These are phyloP conservation scores for Lacerta bilineata DNA, from an alignment of 2,797 vertebrate species.

Conservation along the genomic window DNA sequence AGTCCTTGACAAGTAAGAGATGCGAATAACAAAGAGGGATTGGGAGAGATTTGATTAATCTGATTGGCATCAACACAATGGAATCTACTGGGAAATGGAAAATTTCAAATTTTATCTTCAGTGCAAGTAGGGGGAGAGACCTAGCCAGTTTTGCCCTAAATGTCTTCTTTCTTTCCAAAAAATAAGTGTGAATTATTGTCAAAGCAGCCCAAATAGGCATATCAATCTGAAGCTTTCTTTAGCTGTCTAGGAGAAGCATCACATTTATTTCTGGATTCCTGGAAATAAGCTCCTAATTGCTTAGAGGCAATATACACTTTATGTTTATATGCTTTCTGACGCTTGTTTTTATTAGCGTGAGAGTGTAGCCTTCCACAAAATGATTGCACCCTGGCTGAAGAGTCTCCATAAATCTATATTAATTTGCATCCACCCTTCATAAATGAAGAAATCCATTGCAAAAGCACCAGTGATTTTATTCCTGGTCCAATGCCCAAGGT, in stretches of 20 bases:
- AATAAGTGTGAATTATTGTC: slow-evolving; percentile 6
- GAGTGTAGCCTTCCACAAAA: slow-evolving; percentile 40
- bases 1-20: background rate
- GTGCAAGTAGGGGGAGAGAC: background rate
- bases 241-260: background rate
- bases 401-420: slow-evolving; percentile 49
- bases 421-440: slow-evolving; percentile 37
- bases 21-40: background rate
- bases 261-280: slow-evolving; percentile 33
- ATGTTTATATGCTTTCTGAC: slow-evolving; percentile 15
- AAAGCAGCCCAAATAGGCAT: background rate
- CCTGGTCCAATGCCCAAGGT: background rate
- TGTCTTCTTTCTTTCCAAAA: background rate
- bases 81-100: background rate
- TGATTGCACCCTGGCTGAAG: slow-evolving; percentile 33
- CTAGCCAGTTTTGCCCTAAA: background rate
- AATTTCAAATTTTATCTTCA: slow-evolving; percentile 37
- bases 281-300: slow-evolving; percentile 46
- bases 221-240: background rate
- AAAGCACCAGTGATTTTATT: slow-evolving; percentile 52
- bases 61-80: slow-evolving; percentile 19
- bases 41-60: background rate
- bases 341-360: slow-evolving; percentile 24
- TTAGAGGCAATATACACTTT: slow-evolving; percentile 35
- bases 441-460: background rate